Conservation (phyloP, 2,797 vertebrate species). For the Onychomys arenicola region DNA sequence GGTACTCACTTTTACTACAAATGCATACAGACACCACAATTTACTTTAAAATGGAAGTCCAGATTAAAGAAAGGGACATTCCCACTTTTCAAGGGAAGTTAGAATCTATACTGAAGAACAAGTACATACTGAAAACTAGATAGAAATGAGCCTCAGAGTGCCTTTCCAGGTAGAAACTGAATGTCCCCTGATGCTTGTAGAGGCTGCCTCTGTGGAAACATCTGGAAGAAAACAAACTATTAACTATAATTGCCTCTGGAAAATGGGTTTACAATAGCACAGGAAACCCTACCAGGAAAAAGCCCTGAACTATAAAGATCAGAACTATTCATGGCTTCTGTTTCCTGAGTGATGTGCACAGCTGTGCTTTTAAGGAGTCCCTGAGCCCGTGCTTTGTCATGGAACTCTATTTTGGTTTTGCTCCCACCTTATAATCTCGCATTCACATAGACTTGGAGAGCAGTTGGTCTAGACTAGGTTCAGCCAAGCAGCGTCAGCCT, state of each 20-base stretch:
- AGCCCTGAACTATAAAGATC: background rate
- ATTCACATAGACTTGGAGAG: background rate
- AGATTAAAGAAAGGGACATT: slow-evolving; percentile 43
- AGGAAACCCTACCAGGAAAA: background rate
- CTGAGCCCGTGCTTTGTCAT: background rate
- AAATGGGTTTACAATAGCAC: background rate
- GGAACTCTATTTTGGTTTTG: background rate
- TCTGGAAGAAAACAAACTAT: slow-evolving; percentile 25
- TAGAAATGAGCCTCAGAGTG: background rate
- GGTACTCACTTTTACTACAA: background rate
- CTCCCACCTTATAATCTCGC: background rate
- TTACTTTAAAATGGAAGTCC: slow-evolving; percentile 51
- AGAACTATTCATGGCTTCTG: background rate
- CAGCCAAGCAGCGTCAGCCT: background rate
- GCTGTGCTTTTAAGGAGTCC: background rate
- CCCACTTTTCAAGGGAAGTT: background rate
- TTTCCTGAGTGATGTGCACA: background rate
- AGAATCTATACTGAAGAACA: slow-evolving; percentile 18
- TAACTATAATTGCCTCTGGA: background rate
- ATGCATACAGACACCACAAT: background rate
- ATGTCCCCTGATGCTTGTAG: slow-evolving; percentile 4
- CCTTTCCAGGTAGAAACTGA: background rate
- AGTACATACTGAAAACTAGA: background rate
- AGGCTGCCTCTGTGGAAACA: background rate
- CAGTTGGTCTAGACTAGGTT: background rate